Percentiles rank a stretch among this genome's conserved stretches.
phyloP scores from a whole-genome alignment of 2,797 vertebrate species.

The Apodemus agrarius region DNA sequence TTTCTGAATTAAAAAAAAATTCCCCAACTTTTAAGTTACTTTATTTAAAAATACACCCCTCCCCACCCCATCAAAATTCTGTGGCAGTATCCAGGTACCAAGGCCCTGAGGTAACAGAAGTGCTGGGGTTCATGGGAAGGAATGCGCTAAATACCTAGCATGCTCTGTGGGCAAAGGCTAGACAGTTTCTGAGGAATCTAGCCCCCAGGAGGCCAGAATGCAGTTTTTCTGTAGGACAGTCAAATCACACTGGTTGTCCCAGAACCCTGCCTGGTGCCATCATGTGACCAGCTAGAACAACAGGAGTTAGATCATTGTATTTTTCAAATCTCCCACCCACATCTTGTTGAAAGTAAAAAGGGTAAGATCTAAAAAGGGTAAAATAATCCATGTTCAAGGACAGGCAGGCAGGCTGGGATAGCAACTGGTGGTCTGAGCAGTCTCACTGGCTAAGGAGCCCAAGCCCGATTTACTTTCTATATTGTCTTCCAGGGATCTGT shows the following conservation, averaged over 20 bases:
- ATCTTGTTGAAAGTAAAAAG: constrained; percentile 46
- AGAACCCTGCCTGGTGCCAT: constrained; percentile 33
- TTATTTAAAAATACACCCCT: constrained; percentile 82
- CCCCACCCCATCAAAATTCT: constrained; percentile 74
- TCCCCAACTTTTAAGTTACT: constrained; percentile 89
- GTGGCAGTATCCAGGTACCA: constrained; percentile 72
- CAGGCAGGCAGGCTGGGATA: neutral
- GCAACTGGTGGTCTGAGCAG: neutral
- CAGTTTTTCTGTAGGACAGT: constrained; percentile 43
- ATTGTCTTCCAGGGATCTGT: neutral
- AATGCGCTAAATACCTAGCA: constrained; percentile 76
- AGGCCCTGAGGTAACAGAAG: constrained; percentile 74
- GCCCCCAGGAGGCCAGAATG: neutral
- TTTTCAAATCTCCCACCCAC: neutral
- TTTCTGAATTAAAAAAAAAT: constrained; percentile 88
- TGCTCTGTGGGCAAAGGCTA: constrained; percentile 85
- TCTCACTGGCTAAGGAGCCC: neutral
- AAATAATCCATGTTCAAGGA: neutral
- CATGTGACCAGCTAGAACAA: neutral
- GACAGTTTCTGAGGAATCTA: constrained; percentile 74
- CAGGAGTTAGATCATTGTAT: constrained; percentile 37
- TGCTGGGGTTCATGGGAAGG: constrained; percentile 88
- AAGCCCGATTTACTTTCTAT: neutral
- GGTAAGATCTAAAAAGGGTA: neutral
- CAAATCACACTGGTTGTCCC: constrained; percentile 56